Conservation (phyloP, 2,113 vertebrate genomes). For the Phycodurus eques region DNA sequence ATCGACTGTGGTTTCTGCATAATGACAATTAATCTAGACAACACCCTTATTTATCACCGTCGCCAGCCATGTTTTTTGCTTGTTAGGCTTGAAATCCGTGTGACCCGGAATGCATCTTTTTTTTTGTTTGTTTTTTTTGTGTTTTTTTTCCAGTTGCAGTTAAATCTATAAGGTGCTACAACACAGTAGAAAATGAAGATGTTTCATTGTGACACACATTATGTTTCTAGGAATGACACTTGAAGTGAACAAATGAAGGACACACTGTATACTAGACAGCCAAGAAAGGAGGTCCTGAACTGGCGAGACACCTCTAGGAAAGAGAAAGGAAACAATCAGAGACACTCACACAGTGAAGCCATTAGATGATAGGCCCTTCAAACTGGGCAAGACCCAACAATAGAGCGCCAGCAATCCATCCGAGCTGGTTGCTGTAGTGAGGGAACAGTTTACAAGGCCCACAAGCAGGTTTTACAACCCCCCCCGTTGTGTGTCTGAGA, state of each 20-base stretch:
- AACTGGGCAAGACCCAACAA: constrained; percentile 19
- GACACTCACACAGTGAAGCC: constrained; percentile 45
- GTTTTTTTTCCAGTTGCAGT: background rate
- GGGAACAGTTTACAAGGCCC: constrained; percentile 63
- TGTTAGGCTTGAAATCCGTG: background rate
- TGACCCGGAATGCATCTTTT: background rate
- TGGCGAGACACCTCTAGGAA: constrained; percentile 47
- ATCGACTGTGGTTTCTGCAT: background rate
- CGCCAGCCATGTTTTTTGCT: background rate
- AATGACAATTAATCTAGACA: constrained; percentile 1
- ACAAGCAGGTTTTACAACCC: constrained; percentile 64
- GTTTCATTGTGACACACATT: background rate
- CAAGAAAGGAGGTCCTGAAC: constrained; percentile 47
- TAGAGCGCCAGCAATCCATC: constrained; percentile 48
- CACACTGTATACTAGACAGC: constrained; percentile 32
- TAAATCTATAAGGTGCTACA: background rate
- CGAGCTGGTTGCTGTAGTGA: constrained; percentile 65
- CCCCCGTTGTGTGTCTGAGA: constrained; percentile 63
- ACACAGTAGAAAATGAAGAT: background rate
- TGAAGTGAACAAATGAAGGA: constrained; percentile 30
- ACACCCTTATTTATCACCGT: background rate
- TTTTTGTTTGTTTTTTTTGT: no score
- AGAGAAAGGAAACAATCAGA: constrained; percentile 53
- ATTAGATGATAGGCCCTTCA: constrained; percentile 48
- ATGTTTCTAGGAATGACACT: background rate